phyloP scores from a whole-genome alignment of 2,888 invertebrate species.

The Hermodice carunculata region DNA sequence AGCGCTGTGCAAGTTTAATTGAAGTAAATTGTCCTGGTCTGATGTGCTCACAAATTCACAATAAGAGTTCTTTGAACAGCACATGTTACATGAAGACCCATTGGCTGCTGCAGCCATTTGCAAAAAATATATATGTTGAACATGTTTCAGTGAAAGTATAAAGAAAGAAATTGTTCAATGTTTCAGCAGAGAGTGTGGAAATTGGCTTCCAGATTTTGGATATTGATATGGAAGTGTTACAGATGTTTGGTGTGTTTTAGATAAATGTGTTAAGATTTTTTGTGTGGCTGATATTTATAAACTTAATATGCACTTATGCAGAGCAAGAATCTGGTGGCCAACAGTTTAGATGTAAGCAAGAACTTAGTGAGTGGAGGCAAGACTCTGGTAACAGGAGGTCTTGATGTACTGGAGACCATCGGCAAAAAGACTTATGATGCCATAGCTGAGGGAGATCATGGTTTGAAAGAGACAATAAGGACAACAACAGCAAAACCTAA shows the following conservation, averaged over 20 bases:
- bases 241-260: background rate
- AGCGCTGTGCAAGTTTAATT: too few species aligned
- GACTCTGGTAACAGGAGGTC: constrained; percentile 44
- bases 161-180: too few species aligned
- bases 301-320: constrained; percentile 20
- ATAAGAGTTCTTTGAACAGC: too few species aligned
- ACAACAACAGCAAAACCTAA: constrained; percentile 59
- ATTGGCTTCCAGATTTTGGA: background rate
- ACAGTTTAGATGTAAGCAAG: too few species aligned
- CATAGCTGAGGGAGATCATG: constrained; percentile 91
- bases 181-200: too few species aligned
- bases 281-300: too few species aligned
- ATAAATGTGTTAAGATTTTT: background rate
- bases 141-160: too few species aligned
- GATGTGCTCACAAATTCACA: too few species aligned
- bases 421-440: constrained; percentile 97
- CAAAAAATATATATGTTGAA: too few species aligned
- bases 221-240: background rate
- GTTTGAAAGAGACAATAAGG: constrained; percentile 83
- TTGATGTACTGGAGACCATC: constrained; percentile 89
- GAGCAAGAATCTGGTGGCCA: constrained; percentile 48
- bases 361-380: constrained; percentile 64
- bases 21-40: too few species aligned
- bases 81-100: too few species aligned
- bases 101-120: too few species aligned